Conservation (phyloP, 1,140 invertebrate genomes). For the Idris sp. region DNA sequence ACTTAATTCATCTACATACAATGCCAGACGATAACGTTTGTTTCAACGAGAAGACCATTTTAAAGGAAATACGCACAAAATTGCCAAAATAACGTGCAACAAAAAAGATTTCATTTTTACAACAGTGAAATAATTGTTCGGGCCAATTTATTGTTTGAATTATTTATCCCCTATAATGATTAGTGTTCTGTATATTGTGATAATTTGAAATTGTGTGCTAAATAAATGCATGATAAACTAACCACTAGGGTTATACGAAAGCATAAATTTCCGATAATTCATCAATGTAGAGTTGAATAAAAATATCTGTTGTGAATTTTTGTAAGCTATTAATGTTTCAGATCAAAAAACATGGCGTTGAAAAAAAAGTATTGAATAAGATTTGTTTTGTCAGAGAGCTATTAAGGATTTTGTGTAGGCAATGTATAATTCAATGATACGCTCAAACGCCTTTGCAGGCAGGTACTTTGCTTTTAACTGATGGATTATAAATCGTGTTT, state of each 20-base stretch:
- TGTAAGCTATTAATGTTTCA: too few species aligned
- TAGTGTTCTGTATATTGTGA: too few species aligned
- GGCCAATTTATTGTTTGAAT: too few species aligned
- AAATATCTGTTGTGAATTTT: too few species aligned
- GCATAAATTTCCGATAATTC: too few species aligned
- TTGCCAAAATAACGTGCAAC: too few species aligned
- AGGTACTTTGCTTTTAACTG: constrained; percentile 34
- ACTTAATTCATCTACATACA: constrained; percentile 37
- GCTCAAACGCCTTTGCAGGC: constrained; percentile 27
- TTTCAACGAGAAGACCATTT: constrained; percentile 22
- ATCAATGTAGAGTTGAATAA: too few species aligned
- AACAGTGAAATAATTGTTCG: not conserved
- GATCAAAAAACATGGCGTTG: not conserved
- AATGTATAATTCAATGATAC: constrained; percentile 48
- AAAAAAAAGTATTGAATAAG: constrained; percentile 1
- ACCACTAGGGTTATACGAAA: too few species aligned
- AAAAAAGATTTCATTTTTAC: too few species aligned
- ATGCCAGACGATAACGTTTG: constrained; percentile 8
- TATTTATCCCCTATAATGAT: too few species aligned
- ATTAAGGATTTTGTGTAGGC: constrained; percentile 27
- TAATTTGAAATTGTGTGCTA: too few species aligned
- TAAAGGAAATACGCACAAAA: constrained; percentile 13
- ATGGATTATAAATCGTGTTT: constrained; percentile 50
- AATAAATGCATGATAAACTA: too few species aligned
- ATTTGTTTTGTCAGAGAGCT: not conserved